Conservation (phyloP, 2,113 vertebrate genomes). For the Mustelus asterias region DNA sequence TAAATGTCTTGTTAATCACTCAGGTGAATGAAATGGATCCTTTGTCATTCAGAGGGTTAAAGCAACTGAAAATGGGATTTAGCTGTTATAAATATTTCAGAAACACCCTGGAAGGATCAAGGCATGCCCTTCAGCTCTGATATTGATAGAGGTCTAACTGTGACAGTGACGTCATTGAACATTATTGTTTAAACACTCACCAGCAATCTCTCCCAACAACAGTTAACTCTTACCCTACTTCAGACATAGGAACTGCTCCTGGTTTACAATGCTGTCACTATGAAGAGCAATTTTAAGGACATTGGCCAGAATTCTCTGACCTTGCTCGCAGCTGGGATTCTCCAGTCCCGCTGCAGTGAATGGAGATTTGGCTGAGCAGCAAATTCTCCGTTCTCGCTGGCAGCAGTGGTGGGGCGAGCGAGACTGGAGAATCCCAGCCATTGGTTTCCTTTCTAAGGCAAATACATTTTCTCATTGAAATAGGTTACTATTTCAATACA, state of each 20-base stretch:
- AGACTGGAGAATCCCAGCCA: too few species aligned
- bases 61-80: background rate
- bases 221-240: background rate
- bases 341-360: too few species aligned
- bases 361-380: too few species aligned
- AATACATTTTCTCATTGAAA: background rate
- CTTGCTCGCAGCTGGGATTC: too few species aligned
- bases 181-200: constrained; percentile 7
- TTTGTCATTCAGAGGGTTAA: background rate
- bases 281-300: background rate
- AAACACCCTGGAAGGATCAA: constrained; percentile 25
- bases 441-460: background rate
- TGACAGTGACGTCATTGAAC: background rate
- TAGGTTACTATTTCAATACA: background rate
- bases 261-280: background rate
- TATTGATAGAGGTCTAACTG: background rate
- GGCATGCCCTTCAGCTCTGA: constrained; percentile 2
- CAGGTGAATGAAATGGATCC: background rate
- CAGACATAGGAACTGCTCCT: background rate
- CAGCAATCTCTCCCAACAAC: background rate
- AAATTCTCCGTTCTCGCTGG: too few species aligned
- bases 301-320: background rate
- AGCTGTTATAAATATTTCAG: constrained; percentile 32
- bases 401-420: too few species aligned
- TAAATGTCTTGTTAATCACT: background rate